Percentiles rank a stretch among this genome's conserved stretches.
phyloP scores from a whole-genome alignment of 64 coral and sea anemone genomes.

The Dendrophyllia cribrosa region DNA sequence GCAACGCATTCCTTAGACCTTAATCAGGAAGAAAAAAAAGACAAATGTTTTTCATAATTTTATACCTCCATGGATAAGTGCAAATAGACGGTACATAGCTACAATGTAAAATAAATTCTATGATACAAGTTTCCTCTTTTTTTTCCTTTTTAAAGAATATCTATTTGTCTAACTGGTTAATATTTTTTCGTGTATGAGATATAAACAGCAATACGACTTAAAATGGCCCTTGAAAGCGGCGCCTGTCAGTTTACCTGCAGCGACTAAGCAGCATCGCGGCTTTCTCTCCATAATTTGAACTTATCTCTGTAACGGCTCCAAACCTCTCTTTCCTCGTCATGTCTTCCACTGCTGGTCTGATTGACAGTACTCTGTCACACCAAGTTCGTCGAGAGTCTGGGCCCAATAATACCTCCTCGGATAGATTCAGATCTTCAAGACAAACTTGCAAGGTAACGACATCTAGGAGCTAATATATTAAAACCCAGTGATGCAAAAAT shows the following conservation, averaged over 20 bases:
- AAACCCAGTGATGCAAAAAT: neutral
- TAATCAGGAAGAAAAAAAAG: too few relatives aligned
- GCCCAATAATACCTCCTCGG: neutral
- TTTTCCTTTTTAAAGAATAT: too few relatives aligned
- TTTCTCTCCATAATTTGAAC: conserved; percentile 38
- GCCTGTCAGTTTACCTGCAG: conserved; percentile 40
- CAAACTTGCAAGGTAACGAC: conserved; percentile 55
- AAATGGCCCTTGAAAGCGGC: too few relatives aligned
- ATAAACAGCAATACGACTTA: too few relatives aligned
- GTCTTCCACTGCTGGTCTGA: conserved; percentile 62
- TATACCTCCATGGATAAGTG: too few relatives aligned
- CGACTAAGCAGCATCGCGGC: neutral
- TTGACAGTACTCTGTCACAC: conserved; percentile 64
- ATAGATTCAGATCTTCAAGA: conserved; percentile 32
- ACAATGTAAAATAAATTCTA: too few relatives aligned
- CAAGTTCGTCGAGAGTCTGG: conserved; percentile 28
- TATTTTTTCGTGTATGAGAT: too few relatives aligned
- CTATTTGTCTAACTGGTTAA: too few relatives aligned
- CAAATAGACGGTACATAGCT: too few relatives aligned
- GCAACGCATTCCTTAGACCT: too few relatives aligned
- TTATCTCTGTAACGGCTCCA: neutral
- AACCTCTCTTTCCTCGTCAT: conserved; percentile 58
- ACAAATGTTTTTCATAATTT: too few relatives aligned
- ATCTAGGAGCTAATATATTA: conserved; percentile 49
- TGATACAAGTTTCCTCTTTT: too few relatives aligned